These are phyloP conservation scores for Chionis minor DNA, from an alignment of 2,113 vertebrate genomes.

Conservation along the genomic window DNA sequence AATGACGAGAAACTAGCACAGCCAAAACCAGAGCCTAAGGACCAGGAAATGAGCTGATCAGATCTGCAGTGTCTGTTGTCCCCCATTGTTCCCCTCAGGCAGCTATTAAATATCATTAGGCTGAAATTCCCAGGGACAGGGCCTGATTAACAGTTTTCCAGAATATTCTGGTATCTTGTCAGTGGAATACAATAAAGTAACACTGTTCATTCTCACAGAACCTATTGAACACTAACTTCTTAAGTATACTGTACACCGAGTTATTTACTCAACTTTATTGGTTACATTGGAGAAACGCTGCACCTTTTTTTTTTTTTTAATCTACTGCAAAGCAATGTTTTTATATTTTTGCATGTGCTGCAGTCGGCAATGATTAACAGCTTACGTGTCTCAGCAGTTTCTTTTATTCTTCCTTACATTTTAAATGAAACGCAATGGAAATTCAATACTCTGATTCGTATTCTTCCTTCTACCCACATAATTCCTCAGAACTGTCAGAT, in stretches of 20 bases:
- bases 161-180: background rate
- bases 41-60: background rate
- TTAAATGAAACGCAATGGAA: background rate
- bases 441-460: background rate
- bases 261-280: background rate
- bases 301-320: background rate
- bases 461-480: background rate
- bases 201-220: background rate
- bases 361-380: background rate
- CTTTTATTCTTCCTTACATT: background rate
- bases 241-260: background rate
- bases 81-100: background rate
- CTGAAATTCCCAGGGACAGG: background rate
- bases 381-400: background rate
- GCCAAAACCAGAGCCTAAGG: background rate
- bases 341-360: background rate
- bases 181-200: background rate
- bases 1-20: background rate
- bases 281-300: background rate
- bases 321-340: background rate
- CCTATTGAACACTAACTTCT: background rate
- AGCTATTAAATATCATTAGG: background rate
- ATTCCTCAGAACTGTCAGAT: constrained; percentile 29
- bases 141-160: background rate
- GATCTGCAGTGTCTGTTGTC: background rate